Conservation (phyloP, 2,113 vertebrate genomes). For the Xenotilapia caudafasciata region DNA sequence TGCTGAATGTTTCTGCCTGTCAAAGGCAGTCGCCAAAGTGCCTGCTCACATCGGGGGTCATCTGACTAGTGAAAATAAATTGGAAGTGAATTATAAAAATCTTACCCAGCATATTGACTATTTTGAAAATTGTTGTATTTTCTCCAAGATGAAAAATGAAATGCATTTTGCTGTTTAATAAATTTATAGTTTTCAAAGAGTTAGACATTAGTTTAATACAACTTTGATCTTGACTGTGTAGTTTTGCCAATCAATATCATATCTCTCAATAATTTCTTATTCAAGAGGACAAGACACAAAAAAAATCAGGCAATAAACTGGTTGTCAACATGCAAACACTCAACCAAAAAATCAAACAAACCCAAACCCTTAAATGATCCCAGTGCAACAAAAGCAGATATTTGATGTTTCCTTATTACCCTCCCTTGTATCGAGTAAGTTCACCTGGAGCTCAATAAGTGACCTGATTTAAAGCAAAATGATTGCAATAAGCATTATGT, state of each 20-base stretch:
- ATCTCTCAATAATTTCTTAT: neutral
- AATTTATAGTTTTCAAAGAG: neutral
- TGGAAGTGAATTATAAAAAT: neutral
- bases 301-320: neutral
- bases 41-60: neutral
- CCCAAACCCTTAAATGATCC: neutral
- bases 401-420: neutral
- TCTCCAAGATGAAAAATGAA: neutral
- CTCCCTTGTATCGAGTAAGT: accelerated
- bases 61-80: neutral
- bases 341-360: accelerated
- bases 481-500: neutral
- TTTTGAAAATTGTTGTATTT: neutral
- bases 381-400: neutral
- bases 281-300: neutral
- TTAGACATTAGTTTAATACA: too few relatives aligned
- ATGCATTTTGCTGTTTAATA: neutral
- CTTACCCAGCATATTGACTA: neutral
- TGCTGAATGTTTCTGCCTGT: neutral
- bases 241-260: neutral
- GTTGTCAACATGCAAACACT: neutral
- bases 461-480: neutral
- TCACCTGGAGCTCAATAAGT: neutral
- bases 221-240: neutral
- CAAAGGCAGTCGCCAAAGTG: neutral